A percentile compares a stretch with the other conserved stretches of the same genome.
Conservation (phyloP, 2,797 vertebrate species). For the Aphelocoma californica region DNA sequence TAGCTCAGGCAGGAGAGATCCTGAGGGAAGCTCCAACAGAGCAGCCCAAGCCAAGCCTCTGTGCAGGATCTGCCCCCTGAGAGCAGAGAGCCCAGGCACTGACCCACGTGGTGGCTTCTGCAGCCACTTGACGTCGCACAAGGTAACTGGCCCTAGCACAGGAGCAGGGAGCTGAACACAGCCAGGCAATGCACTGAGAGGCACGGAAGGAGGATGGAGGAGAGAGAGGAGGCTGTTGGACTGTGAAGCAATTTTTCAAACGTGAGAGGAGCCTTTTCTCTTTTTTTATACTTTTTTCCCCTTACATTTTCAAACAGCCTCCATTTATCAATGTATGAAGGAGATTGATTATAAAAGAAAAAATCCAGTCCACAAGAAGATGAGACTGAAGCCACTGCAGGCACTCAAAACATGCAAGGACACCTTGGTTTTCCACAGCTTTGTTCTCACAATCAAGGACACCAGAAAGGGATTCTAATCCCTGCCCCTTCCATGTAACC, state of each 20-base stretch:
- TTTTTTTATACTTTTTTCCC: not conserved
- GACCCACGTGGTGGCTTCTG: not conserved
- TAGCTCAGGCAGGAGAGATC: not conserved
- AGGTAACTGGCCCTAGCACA: not conserved
- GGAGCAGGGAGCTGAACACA: not conserved
- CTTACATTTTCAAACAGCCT: not conserved
- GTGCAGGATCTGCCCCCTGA: not conserved
- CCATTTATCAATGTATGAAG: not conserved
- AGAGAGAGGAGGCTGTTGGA: not conserved
- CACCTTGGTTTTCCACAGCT: not conserved
- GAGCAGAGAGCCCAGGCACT: not conserved
- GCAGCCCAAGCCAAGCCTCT: not conserved
- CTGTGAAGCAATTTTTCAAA: conserved; percentile 58
- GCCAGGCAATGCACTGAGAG: not conserved
- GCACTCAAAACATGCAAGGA: not conserved
- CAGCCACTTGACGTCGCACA: not conserved
- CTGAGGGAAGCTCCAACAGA: not conserved
- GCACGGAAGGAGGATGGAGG: not conserved
- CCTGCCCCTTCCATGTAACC: not conserved
- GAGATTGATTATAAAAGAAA: conserved; percentile 22
- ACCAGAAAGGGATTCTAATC: not conserved
- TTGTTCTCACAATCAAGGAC: not conserved
- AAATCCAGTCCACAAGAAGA: not conserved
- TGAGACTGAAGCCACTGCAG: not conserved
- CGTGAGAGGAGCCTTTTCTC: not conserved